Base-by-base conservation (phyloP, 2,113 vertebrate genomes). In the Lathamus discolor region DNA sequence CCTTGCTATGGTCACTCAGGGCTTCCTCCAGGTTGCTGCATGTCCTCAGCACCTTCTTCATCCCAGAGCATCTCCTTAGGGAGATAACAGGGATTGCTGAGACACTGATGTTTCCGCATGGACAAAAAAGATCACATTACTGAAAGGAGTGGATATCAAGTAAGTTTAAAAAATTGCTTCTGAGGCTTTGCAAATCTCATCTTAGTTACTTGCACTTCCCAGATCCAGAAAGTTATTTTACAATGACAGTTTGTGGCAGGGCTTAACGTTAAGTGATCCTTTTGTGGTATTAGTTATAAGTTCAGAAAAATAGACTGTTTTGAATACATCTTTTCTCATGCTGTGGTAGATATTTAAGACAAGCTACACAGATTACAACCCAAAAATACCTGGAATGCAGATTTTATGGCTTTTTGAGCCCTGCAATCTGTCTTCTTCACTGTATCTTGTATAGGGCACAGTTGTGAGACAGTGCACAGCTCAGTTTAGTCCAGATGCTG, bases 271-370 rank as follows among this genome's bases (percentile, higher is more conserved):
- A 64, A 92, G 23, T 37, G 19, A 85, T 43, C 17, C 2, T 83
- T 94, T 57, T 89, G 54, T 59, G 74, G 74, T 75, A 67, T 81
- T 89, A 70, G 51, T 74, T 86, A 85, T 75, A 67, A 93, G 31
- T 3, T 68, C 67, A 93, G 62, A 88, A 92, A 93, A 92, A 90
- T 13, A 85, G 35, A 6, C n/a, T 86, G 17, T 25, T 94, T 95
- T 7, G 7, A 86, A 24, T 33, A n/a, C 18, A 79, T 29, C 4
- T 83, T 95, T 88, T 90, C 48, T 25, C 39, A 62, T 57, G 18
- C 18, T 69, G 16, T 66, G 15, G 33, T 69, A 64, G 27, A 59
- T 78, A 68, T 68, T 80, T 86, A 73, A 93, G 74, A 83, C 27
- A 82, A 86, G 0, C 64, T 73, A 69, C 8, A 39, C 39, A 35